Percentiles rank a stretch among this genome's conserved stretches.
Conservation (phyloP, 2,113 vertebrate species). For the Rostratula benghalensis region DNA sequence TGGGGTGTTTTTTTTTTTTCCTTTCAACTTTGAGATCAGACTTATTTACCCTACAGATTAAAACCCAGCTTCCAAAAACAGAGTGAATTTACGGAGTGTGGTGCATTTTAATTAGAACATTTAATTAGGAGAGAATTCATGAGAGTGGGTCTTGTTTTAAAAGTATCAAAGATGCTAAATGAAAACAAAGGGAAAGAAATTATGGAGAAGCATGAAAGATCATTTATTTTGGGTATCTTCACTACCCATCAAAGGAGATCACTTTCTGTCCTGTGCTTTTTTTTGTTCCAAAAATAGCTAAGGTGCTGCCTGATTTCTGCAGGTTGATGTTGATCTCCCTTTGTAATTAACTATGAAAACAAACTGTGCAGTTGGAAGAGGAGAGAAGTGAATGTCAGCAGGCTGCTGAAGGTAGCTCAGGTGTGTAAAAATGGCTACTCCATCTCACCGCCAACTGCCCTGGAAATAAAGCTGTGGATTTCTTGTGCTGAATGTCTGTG, state of each 20-base stretch:
- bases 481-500: not conserved
- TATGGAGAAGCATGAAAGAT: not conserved
- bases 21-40: conserved; percentile 12
- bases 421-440: conserved; percentile 48
- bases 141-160: conserved; percentile 52
- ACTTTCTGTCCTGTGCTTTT: conserved; percentile 29
- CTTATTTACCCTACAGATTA: conserved; percentile 52
- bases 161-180: conserved; percentile 29
- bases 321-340: conserved; percentile 40
- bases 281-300: conserved; percentile 55
- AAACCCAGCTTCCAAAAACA: conserved; percentile 41
- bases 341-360: conserved; percentile 51
- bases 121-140: conserved; percentile 59
- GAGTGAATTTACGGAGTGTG: conserved; percentile 53
- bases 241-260: conserved; percentile 29
- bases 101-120: conserved; percentile 56
- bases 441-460: fast-evolving
- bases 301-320: conserved; percentile 31
- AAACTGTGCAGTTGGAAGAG: not conserved
- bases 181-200: conserved; percentile 46
- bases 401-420: conserved; percentile 29
- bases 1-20: not conserved
- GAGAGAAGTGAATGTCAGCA: conserved; percentile 6
- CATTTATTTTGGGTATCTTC: conserved; percentile 43
- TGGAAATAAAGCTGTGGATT: not conserved